Evolutionary conservation across 2,797 vertebrate genomes (phyloP).

Genomic region (Epinephelus coioides): DNA sequence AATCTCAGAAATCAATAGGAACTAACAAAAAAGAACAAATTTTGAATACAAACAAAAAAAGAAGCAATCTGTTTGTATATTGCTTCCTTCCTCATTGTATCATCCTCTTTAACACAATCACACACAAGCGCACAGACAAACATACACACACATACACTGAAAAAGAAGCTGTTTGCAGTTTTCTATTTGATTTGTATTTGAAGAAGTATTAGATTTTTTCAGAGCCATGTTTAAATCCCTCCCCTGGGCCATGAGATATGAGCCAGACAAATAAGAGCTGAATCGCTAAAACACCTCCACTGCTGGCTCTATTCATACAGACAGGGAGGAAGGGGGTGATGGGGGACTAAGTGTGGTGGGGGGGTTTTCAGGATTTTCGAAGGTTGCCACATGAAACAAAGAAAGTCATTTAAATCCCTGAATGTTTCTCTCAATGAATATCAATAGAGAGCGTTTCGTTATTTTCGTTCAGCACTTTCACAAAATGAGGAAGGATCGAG

Average conservation of each 20-base stretch:
- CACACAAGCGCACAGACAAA: not conserved
- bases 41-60: too few species aligned
- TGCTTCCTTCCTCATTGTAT: conserved; percentile 6
- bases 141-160: conserved; percentile 16
- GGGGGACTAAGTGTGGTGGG: too few species aligned
- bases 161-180: conserved; percentile 60
- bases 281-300: conserved; percentile 68
- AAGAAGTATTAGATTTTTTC: conserved; percentile 67
- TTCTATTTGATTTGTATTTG: conserved; percentile 75
- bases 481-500: conserved; percentile 1
- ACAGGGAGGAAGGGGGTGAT: not conserved
- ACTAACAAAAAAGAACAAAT: too few species aligned
- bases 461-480: conserved; percentile 36
- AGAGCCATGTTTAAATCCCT: conserved; percentile 67
- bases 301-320: conserved; percentile 62
- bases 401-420: conserved; percentile 57
- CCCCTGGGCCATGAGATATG: conserved; percentile 67
- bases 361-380: conserved; percentile 44
- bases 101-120: conserved; percentile 4
- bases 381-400: conserved; percentile 63
- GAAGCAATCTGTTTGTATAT: too few species aligned
- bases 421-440: conserved; percentile 62
- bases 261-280: conserved; percentile 68
- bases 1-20: too few species aligned
- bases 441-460: conserved; percentile 53